These are phyloP conservation scores for Porites lobata DNA, from an alignment of 92 coral and sea anemone genomes.

Conservation along the genomic window DNA sequence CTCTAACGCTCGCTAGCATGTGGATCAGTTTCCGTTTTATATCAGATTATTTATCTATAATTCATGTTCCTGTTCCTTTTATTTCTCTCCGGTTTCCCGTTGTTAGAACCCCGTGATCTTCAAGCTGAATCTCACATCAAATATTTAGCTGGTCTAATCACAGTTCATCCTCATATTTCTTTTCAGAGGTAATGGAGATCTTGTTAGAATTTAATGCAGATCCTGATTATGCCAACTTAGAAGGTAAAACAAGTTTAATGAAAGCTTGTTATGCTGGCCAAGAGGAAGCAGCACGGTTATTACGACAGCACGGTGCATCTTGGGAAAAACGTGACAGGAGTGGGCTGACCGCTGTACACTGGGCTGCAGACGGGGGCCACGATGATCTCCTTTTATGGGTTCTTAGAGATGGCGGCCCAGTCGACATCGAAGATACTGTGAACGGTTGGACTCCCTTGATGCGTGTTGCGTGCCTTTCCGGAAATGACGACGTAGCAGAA, in stretches of 20 bases:
- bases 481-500: slow-evolving; percentile 92
- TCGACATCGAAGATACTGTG: slow-evolving; percentile 78
- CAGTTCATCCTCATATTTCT: background rate
- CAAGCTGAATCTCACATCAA: no score
- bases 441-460: slow-evolving; percentile 97
- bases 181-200: slow-evolving; percentile 82
- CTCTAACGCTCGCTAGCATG: no score
- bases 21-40: no score
- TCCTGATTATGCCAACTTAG: slow-evolving; percentile 78
- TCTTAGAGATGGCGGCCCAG: slow-evolving; percentile 84
- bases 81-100: no score
- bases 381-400: slow-evolving; percentile 91
- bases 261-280: slow-evolving; percentile 94
- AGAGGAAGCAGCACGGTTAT: slow-evolving; percentile 80
- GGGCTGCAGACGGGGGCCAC: slow-evolving; percentile 99
- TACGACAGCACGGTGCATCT: slow-evolving; percentile 82
- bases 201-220: slow-evolving; percentile 94
- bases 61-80: no score
- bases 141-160: background rate
- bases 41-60: no score
- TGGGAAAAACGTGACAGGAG: slow-evolving; percentile 93
- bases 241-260: slow-evolving; percentile 93
- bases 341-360: slow-evolving; percentile 98
- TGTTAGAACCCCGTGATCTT: no score
- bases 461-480: slow-evolving; percentile 95